A percentile compares a stretch with the other conserved stretches of the same genome.
phyloP scores from a whole-genome alignment of 2,797 vertebrate species.

The Thaleichthys pacificus region DNA sequence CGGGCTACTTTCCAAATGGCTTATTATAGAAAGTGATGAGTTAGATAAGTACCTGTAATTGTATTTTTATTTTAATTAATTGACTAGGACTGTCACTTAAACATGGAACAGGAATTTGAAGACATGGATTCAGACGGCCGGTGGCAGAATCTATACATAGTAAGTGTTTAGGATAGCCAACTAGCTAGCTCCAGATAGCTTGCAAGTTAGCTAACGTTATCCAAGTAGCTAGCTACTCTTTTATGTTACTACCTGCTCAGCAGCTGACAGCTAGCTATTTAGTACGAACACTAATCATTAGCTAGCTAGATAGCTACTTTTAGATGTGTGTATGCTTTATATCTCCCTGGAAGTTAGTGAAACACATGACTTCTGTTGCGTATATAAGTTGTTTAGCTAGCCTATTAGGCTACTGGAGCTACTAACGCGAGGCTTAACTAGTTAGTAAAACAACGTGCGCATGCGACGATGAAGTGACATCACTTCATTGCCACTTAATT shows the following conservation, averaged over 20 bases:
- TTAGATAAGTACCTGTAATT: conserved; percentile 38
- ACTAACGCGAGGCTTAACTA: neutral
- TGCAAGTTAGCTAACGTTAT: neutral
- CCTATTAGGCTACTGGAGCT: too few relatives aligned
- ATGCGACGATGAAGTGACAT: neutral
- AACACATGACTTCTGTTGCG: too few relatives aligned
- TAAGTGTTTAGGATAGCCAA: conserved; percentile 72
- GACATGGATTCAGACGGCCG: conserved; percentile 85
- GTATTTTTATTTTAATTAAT: neutral
- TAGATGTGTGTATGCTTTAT: too few relatives aligned
- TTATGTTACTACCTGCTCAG: neutral
- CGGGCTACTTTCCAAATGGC: conserved; percentile 27
- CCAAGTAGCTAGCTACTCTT: neutral
- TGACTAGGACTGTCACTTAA: conserved; percentile 33
- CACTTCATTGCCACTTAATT: neutral
- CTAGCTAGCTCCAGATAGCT: neutral
- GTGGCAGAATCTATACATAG: conserved; percentile 90
- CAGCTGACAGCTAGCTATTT: neutral
- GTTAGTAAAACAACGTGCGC: neutral
- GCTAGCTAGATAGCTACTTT: too few relatives aligned
- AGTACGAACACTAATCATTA: too few relatives aligned
- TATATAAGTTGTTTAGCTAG: too few relatives aligned
- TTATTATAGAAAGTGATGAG: conserved; percentile 61
- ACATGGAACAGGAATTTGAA: conserved; percentile 85
- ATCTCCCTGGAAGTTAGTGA: too few relatives aligned